Conservation (phyloP, 2,888 invertebrate genomes). For the Synergus umbraculus region DNA sequence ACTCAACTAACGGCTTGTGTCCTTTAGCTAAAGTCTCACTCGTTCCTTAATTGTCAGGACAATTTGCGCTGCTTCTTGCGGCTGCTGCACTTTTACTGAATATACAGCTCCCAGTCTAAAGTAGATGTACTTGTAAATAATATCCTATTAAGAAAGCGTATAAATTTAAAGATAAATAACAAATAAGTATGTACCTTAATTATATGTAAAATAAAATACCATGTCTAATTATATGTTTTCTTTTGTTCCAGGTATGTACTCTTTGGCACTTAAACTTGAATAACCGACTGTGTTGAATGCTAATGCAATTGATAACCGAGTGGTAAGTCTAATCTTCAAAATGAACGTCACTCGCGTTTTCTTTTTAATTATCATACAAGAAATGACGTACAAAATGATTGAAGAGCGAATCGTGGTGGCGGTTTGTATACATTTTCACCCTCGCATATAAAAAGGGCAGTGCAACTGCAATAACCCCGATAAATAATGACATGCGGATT, state of each 20-base stretch:
- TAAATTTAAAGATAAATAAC: too few species aligned
- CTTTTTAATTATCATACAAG: neutral
- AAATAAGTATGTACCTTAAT: too few species aligned
- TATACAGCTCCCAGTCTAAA: neutral
- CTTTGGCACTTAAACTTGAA: neutral
- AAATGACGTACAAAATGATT: neutral
- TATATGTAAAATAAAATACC: too few species aligned
- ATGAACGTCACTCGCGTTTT: neutral
- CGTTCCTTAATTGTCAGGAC: constrained; percentile 55
- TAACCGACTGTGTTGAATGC: neutral
- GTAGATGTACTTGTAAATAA: neutral
- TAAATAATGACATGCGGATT: constrained; percentile 69
- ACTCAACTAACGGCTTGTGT: constrained; percentile 26
- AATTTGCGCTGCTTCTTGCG: constrained; percentile 47
- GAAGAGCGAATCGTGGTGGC: neutral
- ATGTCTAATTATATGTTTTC: neutral
- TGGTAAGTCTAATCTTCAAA: neutral
- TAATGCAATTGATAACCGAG: neutral
- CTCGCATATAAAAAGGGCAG: constrained; percentile 32
- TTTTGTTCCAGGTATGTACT: neutral
- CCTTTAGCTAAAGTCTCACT: constrained; percentile 32
- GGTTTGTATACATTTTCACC: neutral
- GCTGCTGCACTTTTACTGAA: neutral
- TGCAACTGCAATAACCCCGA: constrained; percentile 57
- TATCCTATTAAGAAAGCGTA: too few species aligned